Evolutionary conservation across 2,888 invertebrate genomes (phyloP), one percentile per base, ranked within the genome.

Genomic region (Dicyrtomina minuta): DNA sequence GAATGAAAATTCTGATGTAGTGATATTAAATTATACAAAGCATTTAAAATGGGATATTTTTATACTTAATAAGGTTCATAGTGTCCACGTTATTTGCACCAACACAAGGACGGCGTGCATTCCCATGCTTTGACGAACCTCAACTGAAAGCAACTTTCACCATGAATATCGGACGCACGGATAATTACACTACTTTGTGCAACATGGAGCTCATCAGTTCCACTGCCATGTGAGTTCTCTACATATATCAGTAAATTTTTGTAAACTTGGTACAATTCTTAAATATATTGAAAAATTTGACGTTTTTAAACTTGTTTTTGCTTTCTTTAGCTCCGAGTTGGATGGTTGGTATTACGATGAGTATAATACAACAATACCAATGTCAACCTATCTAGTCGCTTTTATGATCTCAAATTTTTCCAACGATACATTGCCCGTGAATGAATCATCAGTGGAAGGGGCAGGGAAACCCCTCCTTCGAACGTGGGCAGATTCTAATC

Each of bases 41-140:
- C 13, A 46, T 4, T 46, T 5, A 46, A 46, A 46, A 46, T 46
- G 5, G 17, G 5, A 17, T 8, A 13, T 13, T 17, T 17, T 46
- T 46, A 17, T 55, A 15, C 24, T 8, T 65, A 2, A n/a, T n/a
- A 15, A 75, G 75, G 39, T 70, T 70, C 61, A 69, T 75, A 8
- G 68, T 73, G 6, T 73, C 93, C 0, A 90, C 94, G 12, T 95
- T 96, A 83, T 95, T 97, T 80, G 93, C 96, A 81, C 95, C 96
- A 0, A 94, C 94, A 0, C 92, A 92, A 82, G 96, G 96, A 0
- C 87, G 96, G 39, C 88, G 90, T 82, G 92, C 95, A 0, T 96
- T 93, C 81, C 96, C 96, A 0, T 96, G 96, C 80, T 94, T 96
- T 80, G 97, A 97, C 82, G 95, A 96, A 80, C 96, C 92, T 0